These are phyloP conservation scores for Gila orcuttii DNA, from an alignment of 2,113 vertebrate genomes.

Conservation along the genomic window DNA sequence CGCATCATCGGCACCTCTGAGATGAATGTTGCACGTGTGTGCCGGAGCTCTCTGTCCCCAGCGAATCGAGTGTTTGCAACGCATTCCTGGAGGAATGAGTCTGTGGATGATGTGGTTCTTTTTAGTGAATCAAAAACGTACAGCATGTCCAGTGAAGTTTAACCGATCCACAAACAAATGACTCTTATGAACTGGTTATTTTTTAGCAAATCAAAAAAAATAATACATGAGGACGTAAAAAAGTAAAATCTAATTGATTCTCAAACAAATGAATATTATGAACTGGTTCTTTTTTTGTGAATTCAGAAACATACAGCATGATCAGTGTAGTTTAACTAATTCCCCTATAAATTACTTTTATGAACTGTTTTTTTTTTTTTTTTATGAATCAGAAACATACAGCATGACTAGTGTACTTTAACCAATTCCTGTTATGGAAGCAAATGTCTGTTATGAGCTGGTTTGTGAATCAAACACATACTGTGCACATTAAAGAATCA, in stretches of 20 bases:
- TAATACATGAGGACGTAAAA: no score
- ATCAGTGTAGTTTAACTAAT: neutral
- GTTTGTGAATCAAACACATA: neutral
- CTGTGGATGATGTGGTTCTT: neutral
- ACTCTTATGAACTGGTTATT: neutral
- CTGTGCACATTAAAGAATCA: no score
- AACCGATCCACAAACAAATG: neutral
- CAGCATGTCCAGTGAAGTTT: neutral
- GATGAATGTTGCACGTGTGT: constrained; percentile 1
- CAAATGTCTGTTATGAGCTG: neutral
- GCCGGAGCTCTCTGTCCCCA: neutral
- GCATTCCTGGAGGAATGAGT: neutral
- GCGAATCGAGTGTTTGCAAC: neutral
- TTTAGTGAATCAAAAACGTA: neutral
- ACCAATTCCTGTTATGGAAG: neutral
- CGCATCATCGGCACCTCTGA: neutral
- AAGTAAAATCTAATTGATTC: neutral
- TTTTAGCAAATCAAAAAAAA: neutral
- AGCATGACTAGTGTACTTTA: neutral
- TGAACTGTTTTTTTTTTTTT: neutral
- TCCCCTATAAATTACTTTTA: no score
- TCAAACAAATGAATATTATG: neutral
- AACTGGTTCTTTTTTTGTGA: neutral
- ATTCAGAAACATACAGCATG: neutral
- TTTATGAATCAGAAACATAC: neutral